Base-by-base conservation (phyloP, 2,797 vertebrate genomes). In the Propithecus deckenii region DNA sequence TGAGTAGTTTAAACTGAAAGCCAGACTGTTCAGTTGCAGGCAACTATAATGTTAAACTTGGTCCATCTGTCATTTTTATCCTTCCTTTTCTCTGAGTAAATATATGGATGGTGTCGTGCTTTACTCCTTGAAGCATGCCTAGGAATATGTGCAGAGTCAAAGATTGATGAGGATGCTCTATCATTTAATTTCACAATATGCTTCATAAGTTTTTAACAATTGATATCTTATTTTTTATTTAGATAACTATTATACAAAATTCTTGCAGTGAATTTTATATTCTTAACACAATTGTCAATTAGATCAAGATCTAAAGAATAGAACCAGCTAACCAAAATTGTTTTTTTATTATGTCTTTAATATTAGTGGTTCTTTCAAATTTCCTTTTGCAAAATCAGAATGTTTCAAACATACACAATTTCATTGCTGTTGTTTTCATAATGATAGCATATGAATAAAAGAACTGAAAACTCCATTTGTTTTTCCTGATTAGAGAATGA, bases 11-110 rank as follows among this genome's bases (percentile, higher is more conserved):
- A 86, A 96, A 89, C 0, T 95, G 55, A 46, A 38, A 97, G 61
- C 20, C 74, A 96, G 76, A 75, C 9, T 95, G 9, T 57, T 92
- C 23, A 89, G 48, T 20, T 96, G 52, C 92, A 98, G 95, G 92
- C 89, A 14, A 2, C 41, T 96, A 0, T 92, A 83, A 94, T 87
- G 84, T 86, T 96, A 95, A 97, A 97, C 10, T 6, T 91, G 50
- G 7, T 2, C 15, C 50, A 94, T 83, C 78, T 98, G 71, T 91
- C 94, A 84, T 86, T 61, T 79, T 96, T 55, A n/a, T 97, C 4
- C 0, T 65, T 94, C 32, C 71, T 65, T 95, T 79, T 57, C 67
- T 28, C 32, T 83, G 57, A 28, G 20, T 57, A 75, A 46, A 91
- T 46, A 75, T 7, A 23, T 28, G 28, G 38, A 75, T 78, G 25